Evolutionary conservation across 2,888 invertebrate genomes (phyloP), one percentile per base, ranked within the genome.

Genomic region (Hydrotaea diabolus): DNA sequence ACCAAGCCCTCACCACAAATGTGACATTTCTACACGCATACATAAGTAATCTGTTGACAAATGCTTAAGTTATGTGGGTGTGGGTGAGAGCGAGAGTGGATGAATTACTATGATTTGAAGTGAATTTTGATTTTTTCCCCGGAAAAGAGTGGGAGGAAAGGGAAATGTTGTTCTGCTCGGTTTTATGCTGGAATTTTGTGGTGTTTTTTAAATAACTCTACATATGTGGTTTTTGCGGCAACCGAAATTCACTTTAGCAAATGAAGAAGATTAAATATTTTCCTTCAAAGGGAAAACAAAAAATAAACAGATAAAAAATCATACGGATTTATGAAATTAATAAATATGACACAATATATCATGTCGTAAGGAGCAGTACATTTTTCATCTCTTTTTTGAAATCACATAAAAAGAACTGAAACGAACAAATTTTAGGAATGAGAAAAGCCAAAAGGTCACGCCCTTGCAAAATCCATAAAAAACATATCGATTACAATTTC

Each of bases 21-120:
- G 46, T 69, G 43, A 46, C 46, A 69, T 69, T 69, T 43, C 69
- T 69, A 69, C 69, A 46, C 69, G 46, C 69, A 69, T 69, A 46
- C 69, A 69, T 69, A 69, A 69, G 43, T 69, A 69, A 69, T 69
- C 43, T 69, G 69, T 69, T 69, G 69, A 69, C 69, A 69, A 69
- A 69, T 69, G 69, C 39, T 69, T 23, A 43, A 43, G 46, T 46
- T 69, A 69, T 39, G 69, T 69, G 66, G 66, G 66, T 66, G 43
- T 69, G 43, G n/a, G n/a, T n/a, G n/a, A n/a, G n/a, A n/a, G n/a
- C n/a, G n/a, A n/a, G n/a, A n/a, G n/a, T 69, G 46, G 43, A 23
- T 69, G 69, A 69, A 23, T 43, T 39, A 69, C 46, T 17, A 66
- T 9, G 43, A 46, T 69, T 69, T 69, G 46, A 39, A 43, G 69